Evolutionary conservation across 2,113 vertebrate genomes (phyloP).

Genomic region (Gymnocephalus cernua): DNA sequence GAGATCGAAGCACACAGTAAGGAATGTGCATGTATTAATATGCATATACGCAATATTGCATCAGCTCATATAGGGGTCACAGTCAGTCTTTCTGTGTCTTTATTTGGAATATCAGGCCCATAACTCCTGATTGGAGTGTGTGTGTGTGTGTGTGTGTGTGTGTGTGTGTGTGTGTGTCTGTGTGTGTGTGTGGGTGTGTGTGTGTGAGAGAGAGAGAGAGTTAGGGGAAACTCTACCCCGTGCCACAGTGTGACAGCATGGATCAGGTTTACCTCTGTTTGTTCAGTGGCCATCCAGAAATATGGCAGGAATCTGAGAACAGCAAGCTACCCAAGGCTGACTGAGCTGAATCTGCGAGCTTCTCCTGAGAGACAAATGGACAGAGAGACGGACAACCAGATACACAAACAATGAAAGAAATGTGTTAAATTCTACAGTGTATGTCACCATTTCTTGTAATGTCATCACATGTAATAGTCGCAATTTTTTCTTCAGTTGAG

Average conservation of each 20-base stretch:
- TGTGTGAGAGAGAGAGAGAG: background rate
- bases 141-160: background rate
- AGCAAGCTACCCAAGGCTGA: background rate
- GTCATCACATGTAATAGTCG: background rate
- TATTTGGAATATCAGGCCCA: slow-evolving; percentile 20
- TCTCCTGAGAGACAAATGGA: slow-evolving; percentile 23
- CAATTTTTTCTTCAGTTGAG: background rate
- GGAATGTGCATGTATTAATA: slow-evolving; percentile 17
- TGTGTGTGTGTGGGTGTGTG: background rate
- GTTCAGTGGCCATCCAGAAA: slow-evolving; percentile 53
- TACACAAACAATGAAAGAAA: background rate
- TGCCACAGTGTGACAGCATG: slow-evolving; percentile 52
- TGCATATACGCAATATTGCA: slow-evolving; percentile 10
- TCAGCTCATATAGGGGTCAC: slow-evolving; percentile 15
- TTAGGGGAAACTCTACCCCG: slow-evolving; percentile 47
- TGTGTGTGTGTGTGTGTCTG: background rate
- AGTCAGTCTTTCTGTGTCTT: slow-evolving; percentile 1
- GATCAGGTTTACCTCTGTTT: slow-evolving; percentile 61
- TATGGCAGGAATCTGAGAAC: slow-evolving; percentile 60
- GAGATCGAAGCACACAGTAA: background rate
- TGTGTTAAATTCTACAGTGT: background rate
- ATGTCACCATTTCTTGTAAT: background rate
- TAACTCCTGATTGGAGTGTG: no score
- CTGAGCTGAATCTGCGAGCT: slow-evolving; percentile 6
- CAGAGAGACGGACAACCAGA: background rate